Evolutionary conservation across 2,113 vertebrate species (phyloP).

Genomic region (Zonotrichia leucophrys): DNA sequence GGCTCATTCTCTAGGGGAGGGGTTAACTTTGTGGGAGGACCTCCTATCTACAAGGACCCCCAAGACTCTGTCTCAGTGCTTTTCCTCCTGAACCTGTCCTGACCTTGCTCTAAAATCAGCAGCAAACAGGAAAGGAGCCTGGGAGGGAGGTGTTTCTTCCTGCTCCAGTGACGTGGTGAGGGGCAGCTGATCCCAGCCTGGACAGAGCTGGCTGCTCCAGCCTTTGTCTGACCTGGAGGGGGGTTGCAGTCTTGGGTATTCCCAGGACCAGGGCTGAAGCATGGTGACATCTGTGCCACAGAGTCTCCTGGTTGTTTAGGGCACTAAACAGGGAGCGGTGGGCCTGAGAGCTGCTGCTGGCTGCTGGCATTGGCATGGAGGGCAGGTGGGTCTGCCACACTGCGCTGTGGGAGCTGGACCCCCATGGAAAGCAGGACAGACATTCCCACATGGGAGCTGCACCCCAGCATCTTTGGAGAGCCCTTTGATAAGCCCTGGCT

Average conservation of each 20-base stretch:
- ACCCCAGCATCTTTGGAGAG: not conserved
- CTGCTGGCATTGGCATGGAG: not conserved
- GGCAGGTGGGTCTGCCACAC: not conserved
- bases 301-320: not conserved
- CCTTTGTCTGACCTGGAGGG: accelerated
- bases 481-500: not conserved
- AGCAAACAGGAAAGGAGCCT: conserved; percentile 63
- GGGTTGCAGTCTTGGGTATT: not conserved
- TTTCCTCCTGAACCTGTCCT: not conserved
- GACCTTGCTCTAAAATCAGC: conserved; percentile 37
- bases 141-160: conserved; percentile 52
- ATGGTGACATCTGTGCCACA: not conserved
- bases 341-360: not conserved
- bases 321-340: not conserved
- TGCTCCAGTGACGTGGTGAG: not conserved
- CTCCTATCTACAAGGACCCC: not conserved
- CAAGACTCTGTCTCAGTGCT: not conserved
- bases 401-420: not conserved
- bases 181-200: not conserved
- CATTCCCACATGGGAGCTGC: not conserved
- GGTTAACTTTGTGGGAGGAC: not conserved
- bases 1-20: not conserved
- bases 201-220: not conserved
- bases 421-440: not conserved
- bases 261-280: accelerated